These are phyloP conservation scores for Heliconius himera DNA, from an alignment of 1,140 invertebrate genomes.

Conservation along the genomic window DNA sequence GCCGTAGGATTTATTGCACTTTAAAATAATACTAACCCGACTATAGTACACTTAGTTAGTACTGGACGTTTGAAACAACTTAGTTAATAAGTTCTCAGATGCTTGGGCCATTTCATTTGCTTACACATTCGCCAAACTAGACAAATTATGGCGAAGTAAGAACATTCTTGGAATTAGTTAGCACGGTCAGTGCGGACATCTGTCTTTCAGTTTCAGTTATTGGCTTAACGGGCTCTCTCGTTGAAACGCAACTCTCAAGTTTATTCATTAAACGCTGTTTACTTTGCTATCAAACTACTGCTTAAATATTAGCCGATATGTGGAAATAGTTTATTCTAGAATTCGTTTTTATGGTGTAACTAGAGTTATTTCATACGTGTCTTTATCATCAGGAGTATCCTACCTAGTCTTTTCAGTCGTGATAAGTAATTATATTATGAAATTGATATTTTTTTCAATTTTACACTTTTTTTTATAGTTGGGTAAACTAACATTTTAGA, in stretches of 20 bases:
- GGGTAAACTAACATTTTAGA: too few species aligned
- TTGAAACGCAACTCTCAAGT: conserved; percentile 7
- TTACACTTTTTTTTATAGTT: too few species aligned
- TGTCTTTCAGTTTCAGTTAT: conserved; percentile 33
- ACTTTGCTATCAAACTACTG: not conserved
- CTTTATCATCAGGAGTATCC: too few species aligned
- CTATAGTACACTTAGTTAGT: conserved; percentile 21
- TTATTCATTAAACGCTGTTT: conserved; percentile 5
- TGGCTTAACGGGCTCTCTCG: conserved; percentile 21
- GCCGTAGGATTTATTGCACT: conserved; percentile 38
- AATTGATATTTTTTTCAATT: too few species aligned
- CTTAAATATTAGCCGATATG: not conserved
- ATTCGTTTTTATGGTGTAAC: not conserved
- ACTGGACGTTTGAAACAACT: conserved; percentile 33
- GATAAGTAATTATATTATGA: too few species aligned
- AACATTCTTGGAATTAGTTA: conserved; percentile 65
- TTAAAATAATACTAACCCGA: conserved; percentile 37
- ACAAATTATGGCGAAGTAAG: conserved; percentile 65
- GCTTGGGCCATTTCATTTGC: conserved; percentile 63
- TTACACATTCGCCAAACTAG: conserved; percentile 65
- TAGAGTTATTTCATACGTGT: not conserved
- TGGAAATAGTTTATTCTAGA: not conserved
- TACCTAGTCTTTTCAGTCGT: too few species aligned
- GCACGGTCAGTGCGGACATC: conserved; percentile 29
- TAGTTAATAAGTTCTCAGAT: conserved; percentile 61